Evolutionary conservation across 2,888 invertebrate species (phyloP), one percentile per base, ranked within the genome.

Genomic region (Sarcophaga rosellei): DNA sequence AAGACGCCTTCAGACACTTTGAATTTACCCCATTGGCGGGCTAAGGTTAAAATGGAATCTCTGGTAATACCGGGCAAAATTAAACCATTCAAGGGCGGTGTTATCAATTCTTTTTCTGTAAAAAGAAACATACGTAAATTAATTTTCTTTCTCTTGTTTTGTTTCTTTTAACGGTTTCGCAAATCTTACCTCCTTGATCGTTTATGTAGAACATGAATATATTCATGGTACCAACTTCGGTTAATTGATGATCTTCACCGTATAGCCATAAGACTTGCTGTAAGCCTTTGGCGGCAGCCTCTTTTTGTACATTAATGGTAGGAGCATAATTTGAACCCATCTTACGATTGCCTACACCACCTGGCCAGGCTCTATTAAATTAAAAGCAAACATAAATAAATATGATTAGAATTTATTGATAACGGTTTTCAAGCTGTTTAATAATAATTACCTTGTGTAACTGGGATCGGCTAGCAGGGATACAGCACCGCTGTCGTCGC

Each of bases 221-320:
- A 92, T 99, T 99, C 99, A 99, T 99, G 17, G 99, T 97, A 76
- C 99, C 99, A 68, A 98, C 99, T 95, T 99, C 99, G 0, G 99
- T 99, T 44, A 99, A 92, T 92, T 98, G 95, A 91, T 98, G 96
- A 90, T 99, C 96, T 1, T 97, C 96, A 3, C 99, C 99, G 91
- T 97, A 99, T 62, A 99, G 94, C 99, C 99, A 99, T 79, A 99
- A 93, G 11, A 98, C 98, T 94, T 99, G 99, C 89, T 99, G 98
- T 88, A 98, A 95, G 1, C 98, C 98, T 90, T 95, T 94, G 82
- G 95, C 94, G 0, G 94, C 93, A 1, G 97, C 97, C 90, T 96
- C 95, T 72, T 97, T 97, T 91, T 97, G 97, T 62, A 97, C 95
- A 89, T 96, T 95, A 90, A 98, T 96, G 8, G 98, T 98, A 35